phyloP scores from a whole-genome alignment of 2,797 vertebrate species.

The Bovichtus variegatus region DNA sequence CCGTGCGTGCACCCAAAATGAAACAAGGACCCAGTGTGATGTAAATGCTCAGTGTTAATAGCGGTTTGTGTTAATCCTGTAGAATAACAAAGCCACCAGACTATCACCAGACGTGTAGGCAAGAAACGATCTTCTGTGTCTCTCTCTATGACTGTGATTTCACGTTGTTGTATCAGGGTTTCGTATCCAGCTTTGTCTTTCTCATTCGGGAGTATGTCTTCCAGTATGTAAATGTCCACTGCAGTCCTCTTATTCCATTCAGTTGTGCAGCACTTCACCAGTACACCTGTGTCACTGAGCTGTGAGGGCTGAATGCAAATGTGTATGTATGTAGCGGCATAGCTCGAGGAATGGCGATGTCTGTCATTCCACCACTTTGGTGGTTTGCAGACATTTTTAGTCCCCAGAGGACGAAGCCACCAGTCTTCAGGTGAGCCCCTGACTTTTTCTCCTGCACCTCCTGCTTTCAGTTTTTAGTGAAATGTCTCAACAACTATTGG shows the following conservation, averaged over 20 bases:
- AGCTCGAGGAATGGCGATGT: neutral
- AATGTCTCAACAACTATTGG: neutral
- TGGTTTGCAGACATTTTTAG: neutral
- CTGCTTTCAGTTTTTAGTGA: neutral
- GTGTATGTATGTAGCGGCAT: neutral
- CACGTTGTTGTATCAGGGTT: neutral
- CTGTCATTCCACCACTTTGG: neutral
- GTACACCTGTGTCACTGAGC: too few relatives aligned
- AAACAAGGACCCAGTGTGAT: constrained; percentile 43
- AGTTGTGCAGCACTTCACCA: too few relatives aligned
- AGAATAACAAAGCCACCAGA: neutral
- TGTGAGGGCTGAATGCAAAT: neutral
- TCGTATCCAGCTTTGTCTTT: neutral
- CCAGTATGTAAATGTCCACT: neutral
- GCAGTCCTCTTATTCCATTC: too few relatives aligned
- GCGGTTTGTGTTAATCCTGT: neutral
- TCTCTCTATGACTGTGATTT: neutral
- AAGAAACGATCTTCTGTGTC: neutral
- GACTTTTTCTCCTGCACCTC: too few relatives aligned
- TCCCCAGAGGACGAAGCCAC: too few relatives aligned
- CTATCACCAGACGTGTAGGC: neutral
- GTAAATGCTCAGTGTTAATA: constrained; percentile 9
- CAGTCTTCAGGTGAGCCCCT: too few relatives aligned
- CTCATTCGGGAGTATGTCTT: neutral
- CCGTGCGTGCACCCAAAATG: constrained; percentile 34